Percentiles rank a stretch among this genome's conserved stretches.
Conservation (phyloP, 2,888 invertebrate genomes). For the Drosophila macrospina region DNA sequence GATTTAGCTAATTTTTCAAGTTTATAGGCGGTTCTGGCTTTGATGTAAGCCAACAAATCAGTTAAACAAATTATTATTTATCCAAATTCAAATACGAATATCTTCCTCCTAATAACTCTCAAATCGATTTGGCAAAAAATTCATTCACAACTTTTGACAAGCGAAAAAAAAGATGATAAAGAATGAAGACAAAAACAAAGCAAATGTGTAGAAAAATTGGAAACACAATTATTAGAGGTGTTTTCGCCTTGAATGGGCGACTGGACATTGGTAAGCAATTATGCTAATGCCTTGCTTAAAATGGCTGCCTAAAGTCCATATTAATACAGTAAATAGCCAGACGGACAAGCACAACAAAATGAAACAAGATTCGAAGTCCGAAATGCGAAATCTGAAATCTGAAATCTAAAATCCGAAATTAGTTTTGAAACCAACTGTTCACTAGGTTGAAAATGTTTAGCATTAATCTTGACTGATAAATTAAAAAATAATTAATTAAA, state of each 20-base stretch:
- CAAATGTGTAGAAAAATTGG: slow-evolving; percentile 68
- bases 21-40: slow-evolving; percentile 68
- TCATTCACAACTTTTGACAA: slow-evolving; percentile 72
- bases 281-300: slow-evolving; percentile 74
- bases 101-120: slow-evolving; percentile 53
- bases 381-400: slow-evolving; percentile 10
- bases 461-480: slow-evolving; percentile 79
- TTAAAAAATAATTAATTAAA: slow-evolving; percentile 80
- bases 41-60: slow-evolving; percentile 75
- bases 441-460: slow-evolving; percentile 70
- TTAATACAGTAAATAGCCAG: slow-evolving; percentile 68
- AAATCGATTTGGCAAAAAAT: slow-evolving; percentile 71
- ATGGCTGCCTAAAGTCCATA: slow-evolving; percentile 73
- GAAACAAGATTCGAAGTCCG: slow-evolving; percentile 47
- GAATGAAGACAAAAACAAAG: slow-evolving; percentile 28
- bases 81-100: slow-evolving; percentile 51
- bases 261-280: slow-evolving; percentile 71
- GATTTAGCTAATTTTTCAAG: slow-evolving; percentile 46
- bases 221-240: slow-evolving; percentile 74
- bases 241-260: slow-evolving; percentile 71
- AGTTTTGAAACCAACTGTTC: slow-evolving; percentile 56
- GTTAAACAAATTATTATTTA: slow-evolving; percentile 77
- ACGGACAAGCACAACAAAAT: slow-evolving; percentile 18
- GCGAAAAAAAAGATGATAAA: slow-evolving; percentile 17
- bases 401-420: slow-evolving; percentile 43